Percentiles rank a stretch among this genome's conserved stretches.
These are phyloP conservation scores for Engystomops pustulosus DNA, from an alignment of 2,113 vertebrate genomes.

Conservation along the genomic window DNA sequence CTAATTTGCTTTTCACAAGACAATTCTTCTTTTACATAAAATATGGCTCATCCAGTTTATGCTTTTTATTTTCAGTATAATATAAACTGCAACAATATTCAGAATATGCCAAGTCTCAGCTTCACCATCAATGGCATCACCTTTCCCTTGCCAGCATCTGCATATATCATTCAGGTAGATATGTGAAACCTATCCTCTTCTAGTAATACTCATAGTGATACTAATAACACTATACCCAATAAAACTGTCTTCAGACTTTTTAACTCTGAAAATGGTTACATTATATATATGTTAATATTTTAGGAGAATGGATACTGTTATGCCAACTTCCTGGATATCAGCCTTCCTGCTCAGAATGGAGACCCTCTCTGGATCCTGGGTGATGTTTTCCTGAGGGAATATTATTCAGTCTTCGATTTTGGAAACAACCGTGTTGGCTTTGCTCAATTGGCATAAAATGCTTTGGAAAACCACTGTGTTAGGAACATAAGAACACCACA, in stretches of 20 bases:
- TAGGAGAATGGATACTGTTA: conserved; percentile 55
- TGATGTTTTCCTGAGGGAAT: conserved; percentile 61
- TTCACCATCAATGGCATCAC: conserved; percentile 67
- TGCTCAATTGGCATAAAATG: conserved; percentile 45
- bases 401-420: conserved; percentile 59
- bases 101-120: conserved; percentile 68
- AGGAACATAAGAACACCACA: background rate
- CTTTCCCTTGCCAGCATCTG: conserved; percentile 66
- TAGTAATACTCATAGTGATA: background rate
- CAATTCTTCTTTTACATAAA: too few species aligned
- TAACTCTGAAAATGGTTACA: background rate
- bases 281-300: background rate
- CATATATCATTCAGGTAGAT: conserved; percentile 64
- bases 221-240: too few species aligned
- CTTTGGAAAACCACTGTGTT: background rate
- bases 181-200: background rate
- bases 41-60: background rate
- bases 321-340: conserved; percentile 50
- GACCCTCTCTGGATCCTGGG: conserved; percentile 62
- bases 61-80: conserved; percentile 63
- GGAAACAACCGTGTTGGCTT: conserved; percentile 60
- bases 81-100: conserved; percentile 67
- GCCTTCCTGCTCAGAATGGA: conserved; percentile 49
- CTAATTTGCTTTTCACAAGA: too few species aligned
- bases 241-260: background rate